Percentiles rank a stretch among this genome's conserved stretches.
phyloP scores from a whole-genome alignment of 2,113 vertebrate genomes.

The Delphinus delphis region DNA sequence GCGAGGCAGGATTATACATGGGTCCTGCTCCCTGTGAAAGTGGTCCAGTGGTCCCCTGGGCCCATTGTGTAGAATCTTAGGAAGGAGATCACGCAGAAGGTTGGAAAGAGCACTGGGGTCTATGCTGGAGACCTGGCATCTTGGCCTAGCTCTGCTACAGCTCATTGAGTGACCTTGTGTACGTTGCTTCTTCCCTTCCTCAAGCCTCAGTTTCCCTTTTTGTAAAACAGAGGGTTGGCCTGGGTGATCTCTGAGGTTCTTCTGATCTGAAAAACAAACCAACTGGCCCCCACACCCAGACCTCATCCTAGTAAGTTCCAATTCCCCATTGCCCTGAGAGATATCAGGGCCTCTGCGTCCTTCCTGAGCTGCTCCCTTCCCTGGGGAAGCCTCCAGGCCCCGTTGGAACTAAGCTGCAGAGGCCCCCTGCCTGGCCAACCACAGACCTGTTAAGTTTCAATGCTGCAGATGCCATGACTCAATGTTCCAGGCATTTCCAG shows the following conservation, averaged over 20 bases:
- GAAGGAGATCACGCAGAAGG: not conserved
- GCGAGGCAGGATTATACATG: not conserved
- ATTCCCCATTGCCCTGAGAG: not conserved
- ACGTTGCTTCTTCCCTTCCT: not conserved
- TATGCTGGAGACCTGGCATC: not conserved
- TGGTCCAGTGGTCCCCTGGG: not conserved
- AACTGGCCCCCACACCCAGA: not conserved
- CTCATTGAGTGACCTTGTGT: not conserved
- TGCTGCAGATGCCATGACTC: slow-evolving; percentile 7
- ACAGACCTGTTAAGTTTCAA: not conserved
- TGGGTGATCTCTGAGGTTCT: not conserved
- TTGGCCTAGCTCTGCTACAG: not conserved
- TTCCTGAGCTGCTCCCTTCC: not conserved
- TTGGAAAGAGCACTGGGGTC: not conserved
- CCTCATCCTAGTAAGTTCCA: not conserved
- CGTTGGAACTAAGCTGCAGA: not conserved
- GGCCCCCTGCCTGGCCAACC: not conserved
- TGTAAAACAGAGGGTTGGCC: not conserved
- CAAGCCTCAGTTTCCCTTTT: slow-evolving; percentile 13
- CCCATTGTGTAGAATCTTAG: not conserved
- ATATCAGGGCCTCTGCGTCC: not conserved
- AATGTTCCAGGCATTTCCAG: not conserved
- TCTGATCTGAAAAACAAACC: not conserved
- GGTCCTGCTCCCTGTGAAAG: not conserved
- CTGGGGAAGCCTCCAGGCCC: not conserved